Percentiles rank a stretch among this genome's conserved stretches.
Evolutionary conservation across 2,113 vertebrate species (phyloP).

Genomic region (Muscicapa adusta): DNA sequence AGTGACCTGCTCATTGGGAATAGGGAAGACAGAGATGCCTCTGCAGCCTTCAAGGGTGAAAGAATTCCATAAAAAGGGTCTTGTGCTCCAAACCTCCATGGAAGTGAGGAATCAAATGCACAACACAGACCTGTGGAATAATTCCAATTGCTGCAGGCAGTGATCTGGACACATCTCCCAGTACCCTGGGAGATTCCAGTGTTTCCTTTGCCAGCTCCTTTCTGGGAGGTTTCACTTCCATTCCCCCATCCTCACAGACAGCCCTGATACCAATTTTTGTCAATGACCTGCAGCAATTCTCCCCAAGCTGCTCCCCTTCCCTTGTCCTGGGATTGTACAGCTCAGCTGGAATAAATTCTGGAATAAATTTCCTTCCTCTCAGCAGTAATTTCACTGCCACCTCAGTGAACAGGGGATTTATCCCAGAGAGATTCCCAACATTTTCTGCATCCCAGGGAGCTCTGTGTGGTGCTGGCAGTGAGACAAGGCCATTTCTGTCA

Average conservation of each 20-base stretch:
- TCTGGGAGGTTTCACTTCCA: not conserved
- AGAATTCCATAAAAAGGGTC: fast-evolving
- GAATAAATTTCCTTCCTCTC: not conserved
- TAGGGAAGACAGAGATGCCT: not conserved
- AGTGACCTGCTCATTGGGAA: fast-evolving
- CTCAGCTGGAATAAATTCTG: not conserved
- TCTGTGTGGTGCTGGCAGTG: not conserved
- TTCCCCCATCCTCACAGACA: fast-evolving
- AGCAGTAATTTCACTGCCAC: not conserved
- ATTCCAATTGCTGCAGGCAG: not conserved
- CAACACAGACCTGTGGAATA: not conserved
- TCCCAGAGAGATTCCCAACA: not conserved
- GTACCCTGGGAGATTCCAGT: fast-evolving
- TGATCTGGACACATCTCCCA: fast-evolving
- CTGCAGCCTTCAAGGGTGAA: not conserved
- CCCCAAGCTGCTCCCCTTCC: not conserved
- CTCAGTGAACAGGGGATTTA: not conserved
- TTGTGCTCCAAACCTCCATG: fast-evolving
- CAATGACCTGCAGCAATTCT: not conserved
- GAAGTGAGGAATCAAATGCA: not conserved
- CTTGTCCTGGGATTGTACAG: not conserved
- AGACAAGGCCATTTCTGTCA: fast-evolving
- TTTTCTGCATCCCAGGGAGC: not conserved
- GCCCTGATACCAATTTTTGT: fast-evolving
- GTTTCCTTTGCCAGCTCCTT: not conserved